Base-by-base conservation (phyloP, 2,888 invertebrate genomes). In the Dryobota labecula region DNA sequence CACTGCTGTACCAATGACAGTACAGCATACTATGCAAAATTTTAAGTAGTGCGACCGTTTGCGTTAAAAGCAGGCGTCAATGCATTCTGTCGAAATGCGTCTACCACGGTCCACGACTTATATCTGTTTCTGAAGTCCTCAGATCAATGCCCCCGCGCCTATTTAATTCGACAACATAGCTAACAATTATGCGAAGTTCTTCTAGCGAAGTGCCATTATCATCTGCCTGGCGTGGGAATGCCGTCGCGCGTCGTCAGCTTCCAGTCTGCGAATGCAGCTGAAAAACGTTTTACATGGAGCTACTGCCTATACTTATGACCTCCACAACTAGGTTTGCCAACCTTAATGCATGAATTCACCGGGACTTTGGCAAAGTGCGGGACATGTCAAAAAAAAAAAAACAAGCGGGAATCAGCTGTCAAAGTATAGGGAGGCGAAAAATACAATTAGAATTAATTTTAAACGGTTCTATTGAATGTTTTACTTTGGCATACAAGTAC, bases 1-100 rank as follows among this genome's bases (percentile, higher is more conserved):
- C 49, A 76, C 38, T 73, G 30, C 43, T 57, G 30, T 30, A 65
- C 49, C 76, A 24, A 36, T 27, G 24, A 36, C 24, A 33, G 43
- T 33, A 45, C 9, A n/a, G 18, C 2, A 27, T 24, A 15, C 27
- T 66, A 24, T 27, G 20, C 41, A 43, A 33, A n/a, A 38, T 33
- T 36, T 27, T 36, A 11, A 20, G 24, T 9, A 36, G 3, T 18
- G 13, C 18, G 0, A 61, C 0, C 1, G 1, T 47, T 65, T 30
- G 15, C 27, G 0, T 38, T 67, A 41, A 15, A 27, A 27, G 15
- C 6, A 20, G 11, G 7, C n/a, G 27, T 24, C 20, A 66, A 33
- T 33, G 41, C 27, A 18, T 13, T 0, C 3, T 45, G 33, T 33
- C 33, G 33, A 58, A 58, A 54, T 30, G 30, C 18, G 8, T 36